Percentiles rank a stretch among this genome's conserved stretches.
Evolutionary conservation across 2,888 invertebrate species (phyloP).

Genomic region (Vannuccia rotundouncinata): DNA sequence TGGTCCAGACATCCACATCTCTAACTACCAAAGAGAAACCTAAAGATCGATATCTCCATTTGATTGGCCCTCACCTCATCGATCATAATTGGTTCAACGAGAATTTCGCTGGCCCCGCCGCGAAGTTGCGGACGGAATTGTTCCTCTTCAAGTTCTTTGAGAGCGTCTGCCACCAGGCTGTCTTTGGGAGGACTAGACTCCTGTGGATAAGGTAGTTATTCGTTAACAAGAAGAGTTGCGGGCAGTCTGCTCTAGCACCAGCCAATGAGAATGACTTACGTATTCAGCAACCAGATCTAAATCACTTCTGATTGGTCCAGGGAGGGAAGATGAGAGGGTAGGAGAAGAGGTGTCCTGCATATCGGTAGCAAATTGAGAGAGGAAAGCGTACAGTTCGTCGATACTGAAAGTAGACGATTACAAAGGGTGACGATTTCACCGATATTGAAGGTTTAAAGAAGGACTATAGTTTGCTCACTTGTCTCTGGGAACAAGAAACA

Average conservation of each 20-base stretch:
- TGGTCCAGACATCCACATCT: too few relatives aligned
- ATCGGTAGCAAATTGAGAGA: background rate
- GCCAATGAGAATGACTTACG: background rate
- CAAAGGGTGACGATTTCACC: too few relatives aligned
- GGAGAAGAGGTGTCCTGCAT: background rate
- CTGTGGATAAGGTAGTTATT: too few relatives aligned
- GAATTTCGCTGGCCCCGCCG: slow-evolving; percentile 17
- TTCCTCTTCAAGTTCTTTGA: slow-evolving; percentile 34
- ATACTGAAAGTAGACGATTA: too few relatives aligned
- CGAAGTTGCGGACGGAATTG: slow-evolving; percentile 12
- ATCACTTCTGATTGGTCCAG: background rate
- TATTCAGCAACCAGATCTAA: background rate
- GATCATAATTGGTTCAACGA: slow-evolving; percentile 14
- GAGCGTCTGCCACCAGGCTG: slow-evolving; percentile 29
- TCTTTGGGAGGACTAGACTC: background rate
- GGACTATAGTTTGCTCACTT: too few relatives aligned
- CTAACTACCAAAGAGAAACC: too few relatives aligned
- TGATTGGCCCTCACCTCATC: slow-evolving; percentile 27
- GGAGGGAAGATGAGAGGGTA: background rate
- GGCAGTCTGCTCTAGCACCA: background rate
- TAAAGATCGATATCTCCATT: too few relatives aligned
- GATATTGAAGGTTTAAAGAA: too few relatives aligned
- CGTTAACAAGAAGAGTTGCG: too few relatives aligned
- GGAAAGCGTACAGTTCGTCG: background rate
- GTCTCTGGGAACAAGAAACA: background rate